Base-by-base conservation (phyloP, 1,140 invertebrate genomes). In the Schlechtendalia chinensis region DNA sequence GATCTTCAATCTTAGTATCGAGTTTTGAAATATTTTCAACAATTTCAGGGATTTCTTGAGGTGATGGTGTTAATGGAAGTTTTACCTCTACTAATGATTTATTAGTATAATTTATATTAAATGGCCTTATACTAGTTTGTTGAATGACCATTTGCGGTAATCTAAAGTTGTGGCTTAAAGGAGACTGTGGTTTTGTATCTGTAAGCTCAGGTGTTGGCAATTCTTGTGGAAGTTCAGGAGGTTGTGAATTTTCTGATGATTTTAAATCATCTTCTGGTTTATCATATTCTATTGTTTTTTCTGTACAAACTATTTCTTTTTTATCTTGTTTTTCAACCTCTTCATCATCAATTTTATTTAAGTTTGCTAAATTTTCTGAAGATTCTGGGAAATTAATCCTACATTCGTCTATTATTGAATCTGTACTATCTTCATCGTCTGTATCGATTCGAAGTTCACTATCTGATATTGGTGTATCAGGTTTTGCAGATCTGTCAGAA, bases 381-480 rank as follows among this genome's bases (percentile, higher is more conserved):
- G 87, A 87, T 53, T 85, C 86, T 67, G 86, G 84, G 83, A 88
- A 12, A 10, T 69, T 39, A 69, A 24, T 71, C 8, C 69, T 71
- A 56, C 63, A 39, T 69, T 81, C 65, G 27, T 81, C 65, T 19
- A 67, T 87, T 39, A 87, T 83, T 88, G 88, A 81, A 80, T 89
- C 89, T 74, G 87, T 87, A n/a, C 87, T 89, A 84, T 94, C 93
- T 84, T 94, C 93, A 12, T 91, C 93, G 83, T 95, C 93, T 1
- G 93, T 94, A 85, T 95, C 94, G 79, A 95, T 95, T 84, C 94
- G 91, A 11, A 95, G 86, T 84, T 93, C 93, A 83, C 91, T 90
- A 84, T 95, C 93, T 47, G 93, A 94, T 82, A 93, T 90, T 6
- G 93, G 93, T 2, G 93, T 94, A 67, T 93, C 93, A 1, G 93